Conservation (phyloP, 2,888 invertebrate species). For the Doris montereyensis region DNA sequence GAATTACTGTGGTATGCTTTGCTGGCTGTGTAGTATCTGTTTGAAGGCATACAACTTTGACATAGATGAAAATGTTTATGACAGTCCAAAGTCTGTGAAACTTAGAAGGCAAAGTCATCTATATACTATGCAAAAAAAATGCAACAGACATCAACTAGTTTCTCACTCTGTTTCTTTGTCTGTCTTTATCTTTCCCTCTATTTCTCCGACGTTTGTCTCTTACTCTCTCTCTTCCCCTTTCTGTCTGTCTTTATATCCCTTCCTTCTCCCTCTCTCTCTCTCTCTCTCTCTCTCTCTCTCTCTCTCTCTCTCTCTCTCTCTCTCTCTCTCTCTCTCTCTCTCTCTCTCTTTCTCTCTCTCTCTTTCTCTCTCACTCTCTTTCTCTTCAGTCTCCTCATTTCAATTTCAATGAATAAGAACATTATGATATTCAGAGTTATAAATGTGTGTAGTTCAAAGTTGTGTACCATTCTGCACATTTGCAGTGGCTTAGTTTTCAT, state of each 20-base stretch:
- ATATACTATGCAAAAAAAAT: no score
- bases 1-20: no score
- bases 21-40: no score
- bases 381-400: neutral
- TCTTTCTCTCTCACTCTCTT: neutral
- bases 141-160: neutral
- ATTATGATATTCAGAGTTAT: no score
- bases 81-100: no score
- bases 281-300: conserved; percentile 7
- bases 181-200: neutral
- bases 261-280: neutral
- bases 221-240: neutral
- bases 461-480: no score
- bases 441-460: no score
- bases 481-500: no score
- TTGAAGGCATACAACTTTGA: no score
- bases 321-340: neutral
- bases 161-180: neutral
- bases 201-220: neutral
- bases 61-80: no score
- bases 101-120: no score
- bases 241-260: neutral
- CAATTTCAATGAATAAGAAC: neutral
- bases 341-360: conserved; percentile 18
- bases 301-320: neutral